Evolutionary conservation across 2,113 vertebrate genomes (phyloP).

Genomic region (Ochotona curzoniae): DNA sequence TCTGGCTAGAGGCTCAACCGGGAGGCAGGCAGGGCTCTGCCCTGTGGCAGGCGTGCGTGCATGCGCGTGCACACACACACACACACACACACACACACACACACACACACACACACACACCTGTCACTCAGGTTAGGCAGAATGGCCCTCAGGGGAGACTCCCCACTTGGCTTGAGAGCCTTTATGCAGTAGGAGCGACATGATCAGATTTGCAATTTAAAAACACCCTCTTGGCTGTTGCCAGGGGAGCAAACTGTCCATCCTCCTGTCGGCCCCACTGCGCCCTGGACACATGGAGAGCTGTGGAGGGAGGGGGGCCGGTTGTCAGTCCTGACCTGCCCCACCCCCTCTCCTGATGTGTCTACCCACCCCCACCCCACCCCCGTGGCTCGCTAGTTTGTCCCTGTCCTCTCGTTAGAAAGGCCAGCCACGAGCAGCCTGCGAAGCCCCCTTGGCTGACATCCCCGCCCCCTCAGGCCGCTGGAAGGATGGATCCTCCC

Average conservation of each 20-base stretch:
- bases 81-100: too few species aligned
- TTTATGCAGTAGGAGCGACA: not conserved
- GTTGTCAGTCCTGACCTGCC: not conserved
- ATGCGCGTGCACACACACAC: too few species aligned
- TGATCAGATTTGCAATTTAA: conserved; percentile 16
- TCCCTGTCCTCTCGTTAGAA: not conserved
- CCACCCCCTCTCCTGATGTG: accelerated
- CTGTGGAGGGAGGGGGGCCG: not conserved
- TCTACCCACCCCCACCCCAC: too few species aligned
- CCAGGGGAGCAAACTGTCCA: not conserved
- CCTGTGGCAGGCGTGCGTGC: not conserved
- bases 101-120: not conserved
- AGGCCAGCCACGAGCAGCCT: not conserved
- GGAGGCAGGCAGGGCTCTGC: not conserved
- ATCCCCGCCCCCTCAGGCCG: not conserved
- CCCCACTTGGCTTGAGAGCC: not conserved
- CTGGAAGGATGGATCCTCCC: not conserved
- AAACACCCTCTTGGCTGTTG: not conserved
- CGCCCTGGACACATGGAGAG: not conserved
- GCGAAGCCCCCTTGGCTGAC: not conserved
- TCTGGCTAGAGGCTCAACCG: not conserved
- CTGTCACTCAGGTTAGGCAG: not conserved
- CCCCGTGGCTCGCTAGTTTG: accelerated
- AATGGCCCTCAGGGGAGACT: not conserved
- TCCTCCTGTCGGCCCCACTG: not conserved